A percentile compares a stretch with the other conserved stretches of the same genome.
phyloP scores from a whole-genome alignment of 2,113 vertebrate species.

The Trichechus manatus region DNA sequence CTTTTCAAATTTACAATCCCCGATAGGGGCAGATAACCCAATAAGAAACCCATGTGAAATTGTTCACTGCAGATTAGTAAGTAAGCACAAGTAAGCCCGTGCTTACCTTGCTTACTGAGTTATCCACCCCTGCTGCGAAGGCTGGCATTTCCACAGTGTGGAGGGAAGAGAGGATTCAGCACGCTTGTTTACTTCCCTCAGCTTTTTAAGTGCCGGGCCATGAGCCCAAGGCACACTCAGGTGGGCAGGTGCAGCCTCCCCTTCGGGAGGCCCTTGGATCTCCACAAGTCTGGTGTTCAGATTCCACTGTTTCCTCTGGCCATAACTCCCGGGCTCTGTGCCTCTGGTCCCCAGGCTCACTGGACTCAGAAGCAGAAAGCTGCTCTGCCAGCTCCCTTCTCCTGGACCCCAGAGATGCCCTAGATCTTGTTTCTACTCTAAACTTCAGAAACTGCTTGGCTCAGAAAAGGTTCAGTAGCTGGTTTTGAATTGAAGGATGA shows the following conservation, averaged over 20 bases:
- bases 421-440: neutral
- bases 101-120: too few relatives aligned
- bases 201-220: neutral
- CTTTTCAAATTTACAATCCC: too few relatives aligned
- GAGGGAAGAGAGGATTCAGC: neutral
- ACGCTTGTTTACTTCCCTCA: neutral
- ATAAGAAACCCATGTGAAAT: too few relatives aligned
- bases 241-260: neutral
- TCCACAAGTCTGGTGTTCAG: neutral
- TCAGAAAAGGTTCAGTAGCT: neutral
- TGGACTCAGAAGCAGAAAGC: neutral
- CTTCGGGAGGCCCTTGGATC: neutral
- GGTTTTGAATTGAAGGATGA: conserved; percentile 38
- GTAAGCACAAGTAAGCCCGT: too few relatives aligned
- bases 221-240: rapidly evolving
- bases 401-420: neutral
- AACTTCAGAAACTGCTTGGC: neutral
- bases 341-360: neutral
- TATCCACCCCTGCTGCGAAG: neutral
- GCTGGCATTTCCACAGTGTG: neutral
- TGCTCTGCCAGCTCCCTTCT: neutral
- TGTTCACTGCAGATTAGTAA: too few relatives aligned
- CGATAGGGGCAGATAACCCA: too few relatives aligned
- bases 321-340: neutral
- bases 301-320: neutral